These are phyloP conservation scores for Meles meles DNA, from an alignment of 2,113 vertebrate species.

Conservation along the genomic window DNA sequence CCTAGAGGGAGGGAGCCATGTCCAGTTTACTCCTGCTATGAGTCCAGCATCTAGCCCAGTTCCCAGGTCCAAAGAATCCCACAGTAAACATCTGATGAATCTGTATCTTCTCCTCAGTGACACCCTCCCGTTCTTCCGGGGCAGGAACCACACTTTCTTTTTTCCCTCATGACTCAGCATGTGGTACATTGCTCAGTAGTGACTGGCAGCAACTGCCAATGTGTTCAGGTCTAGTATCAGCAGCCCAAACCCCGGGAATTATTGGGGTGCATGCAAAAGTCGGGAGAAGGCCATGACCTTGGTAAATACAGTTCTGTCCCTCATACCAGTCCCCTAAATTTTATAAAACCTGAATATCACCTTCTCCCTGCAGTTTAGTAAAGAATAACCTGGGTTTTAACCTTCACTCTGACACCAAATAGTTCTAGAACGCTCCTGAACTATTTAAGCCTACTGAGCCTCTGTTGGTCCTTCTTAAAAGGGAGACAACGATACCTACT, in stretches of 20 bases:
- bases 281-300: rapidly evolving
- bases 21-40: background rate
- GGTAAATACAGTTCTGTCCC: background rate
- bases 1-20: background rate
- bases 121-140: background rate
- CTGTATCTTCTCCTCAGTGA: background rate
- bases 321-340: background rate
- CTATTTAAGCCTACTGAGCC: background rate
- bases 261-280: background rate
- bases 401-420: background rate
- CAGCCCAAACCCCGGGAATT: background rate
- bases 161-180: background rate
- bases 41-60: background rate
- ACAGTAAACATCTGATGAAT: background rate
- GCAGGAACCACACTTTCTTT: background rate
- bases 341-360: background rate
- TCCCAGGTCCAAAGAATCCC: background rate
- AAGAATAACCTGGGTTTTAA: background rate
- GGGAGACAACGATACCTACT: too few species aligned
- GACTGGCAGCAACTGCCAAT: background rate
- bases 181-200: background rate
- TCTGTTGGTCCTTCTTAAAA: background rate
- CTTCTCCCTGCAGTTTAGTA: background rate
- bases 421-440: background rate
- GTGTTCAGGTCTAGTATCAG: background rate